Conservation (phyloP, 2,797 vertebrate species). For the Spinibarbus caldwelli region DNA sequence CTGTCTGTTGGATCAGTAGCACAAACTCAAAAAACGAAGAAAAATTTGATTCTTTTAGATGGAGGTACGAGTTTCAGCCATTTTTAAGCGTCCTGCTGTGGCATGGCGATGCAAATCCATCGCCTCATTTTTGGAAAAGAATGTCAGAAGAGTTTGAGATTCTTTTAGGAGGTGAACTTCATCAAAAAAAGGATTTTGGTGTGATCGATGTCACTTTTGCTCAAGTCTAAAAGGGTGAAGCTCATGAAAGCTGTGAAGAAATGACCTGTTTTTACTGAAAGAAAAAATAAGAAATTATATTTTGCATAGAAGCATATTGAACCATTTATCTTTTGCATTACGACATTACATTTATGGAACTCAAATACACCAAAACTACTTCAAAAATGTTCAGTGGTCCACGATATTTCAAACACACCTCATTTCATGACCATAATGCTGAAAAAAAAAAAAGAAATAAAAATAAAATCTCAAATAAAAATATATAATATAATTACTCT, state of each 20-base stretch:
- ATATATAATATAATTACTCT: too few relatives aligned
- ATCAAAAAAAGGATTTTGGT: neutral
- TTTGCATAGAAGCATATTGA: neutral
- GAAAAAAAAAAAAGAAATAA: too few relatives aligned
- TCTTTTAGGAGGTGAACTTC: neutral
- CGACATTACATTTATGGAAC: neutral
- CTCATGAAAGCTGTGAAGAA: neutral
- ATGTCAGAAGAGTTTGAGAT: neutral
- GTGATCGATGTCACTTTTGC: neutral
- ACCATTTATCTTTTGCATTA: neutral
- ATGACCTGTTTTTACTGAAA: neutral
- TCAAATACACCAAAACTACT: neutral
- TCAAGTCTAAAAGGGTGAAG: neutral
- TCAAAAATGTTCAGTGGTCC: neutral
- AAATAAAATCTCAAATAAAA: too few relatives aligned
- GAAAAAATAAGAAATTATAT: neutral
- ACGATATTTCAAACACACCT: neutral
- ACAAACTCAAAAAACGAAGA: neutral
- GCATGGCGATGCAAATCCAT: neutral
- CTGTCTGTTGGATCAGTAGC: neutral
- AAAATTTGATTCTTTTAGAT: neutral
- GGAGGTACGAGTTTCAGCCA: slow-evolving; percentile 13
- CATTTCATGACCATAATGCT: neutral
- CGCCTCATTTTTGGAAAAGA: neutral
- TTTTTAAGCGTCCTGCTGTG: slow-evolving; percentile 8